phyloP scores from a whole-genome alignment of 1,140 invertebrate species.

The Meteorus sp. region DNA sequence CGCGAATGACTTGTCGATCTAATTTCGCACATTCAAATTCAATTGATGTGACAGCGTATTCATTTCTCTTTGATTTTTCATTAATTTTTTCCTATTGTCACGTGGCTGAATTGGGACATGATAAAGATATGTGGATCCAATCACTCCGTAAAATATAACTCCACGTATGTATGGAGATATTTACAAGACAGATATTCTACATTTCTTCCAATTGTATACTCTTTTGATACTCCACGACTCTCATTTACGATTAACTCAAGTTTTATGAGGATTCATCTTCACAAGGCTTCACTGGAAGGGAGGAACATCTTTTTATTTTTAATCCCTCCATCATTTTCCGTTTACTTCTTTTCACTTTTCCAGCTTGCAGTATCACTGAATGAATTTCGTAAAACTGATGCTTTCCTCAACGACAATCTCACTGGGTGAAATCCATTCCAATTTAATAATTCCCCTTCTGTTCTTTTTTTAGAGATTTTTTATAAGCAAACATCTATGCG shows the following conservation, averaged over 20 bases:
- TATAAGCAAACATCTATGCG: conserved; percentile 34
- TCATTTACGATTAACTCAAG: neutral
- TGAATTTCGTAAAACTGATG: too few relatives aligned
- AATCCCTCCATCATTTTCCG: too few relatives aligned
- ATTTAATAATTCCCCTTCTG: conserved; percentile 7
- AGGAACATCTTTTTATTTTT: too few relatives aligned
- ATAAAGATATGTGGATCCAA: conserved; percentile 25
- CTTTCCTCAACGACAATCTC: neutral
- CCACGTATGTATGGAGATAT: conserved; percentile 18
- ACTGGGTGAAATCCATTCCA: too few relatives aligned
- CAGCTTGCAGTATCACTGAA: too few relatives aligned
- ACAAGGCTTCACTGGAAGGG: too few relatives aligned
- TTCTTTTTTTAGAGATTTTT: conserved; percentile 9
- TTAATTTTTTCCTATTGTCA: neutral
- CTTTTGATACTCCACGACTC: conserved; percentile 1
- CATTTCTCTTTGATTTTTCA: too few relatives aligned
- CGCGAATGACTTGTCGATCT: neutral
- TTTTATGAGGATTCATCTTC: too few relatives aligned
- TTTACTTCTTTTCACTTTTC: too few relatives aligned
- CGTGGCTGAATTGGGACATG: conserved; percentile 5
- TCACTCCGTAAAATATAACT: conserved; percentile 24
- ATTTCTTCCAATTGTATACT: neutral
- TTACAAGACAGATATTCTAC: conserved; percentile 19
- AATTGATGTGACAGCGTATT: too few relatives aligned
- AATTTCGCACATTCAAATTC: too few relatives aligned